Evolutionary conservation across 2,113 vertebrate species (phyloP), one percentile per base, ranked within the genome.

Genomic region (Phylloscopus whistleri): DNA sequence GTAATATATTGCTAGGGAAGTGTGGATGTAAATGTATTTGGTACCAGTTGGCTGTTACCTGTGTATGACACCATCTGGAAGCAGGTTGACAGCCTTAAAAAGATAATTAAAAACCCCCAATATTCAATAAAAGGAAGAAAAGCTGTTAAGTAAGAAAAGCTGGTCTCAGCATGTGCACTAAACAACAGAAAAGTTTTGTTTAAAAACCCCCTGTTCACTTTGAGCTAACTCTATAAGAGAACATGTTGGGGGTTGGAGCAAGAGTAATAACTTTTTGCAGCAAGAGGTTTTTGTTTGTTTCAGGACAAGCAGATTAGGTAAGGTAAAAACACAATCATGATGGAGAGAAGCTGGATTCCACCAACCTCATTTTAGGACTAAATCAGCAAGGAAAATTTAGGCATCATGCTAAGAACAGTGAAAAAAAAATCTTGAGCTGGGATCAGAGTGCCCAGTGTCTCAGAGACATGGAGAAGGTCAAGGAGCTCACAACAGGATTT

Each of bases 21-120:
- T 20, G 28, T 24, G 60, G 24, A 51, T 87, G 16, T 39, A 53
- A 78, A 59, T 51, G 9, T 58, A 43, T 49, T 87, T 94, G 63
- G 16, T 84, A 91, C 49, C 28, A 75, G 24, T 11, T 73, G 56
- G 51, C 30, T 91, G 41, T 74, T 73, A 79, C 58, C 78, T 26
- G 7, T 48, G 33, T 58, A 41, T 39, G 39, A 49, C 63, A 82
- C 46, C 79, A 94, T 62, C 93, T 94, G 89, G 78, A 82, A 93
- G 39, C 15, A 84, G 21, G 9, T 1, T 90, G 49, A 46, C 41
- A 68, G 63, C 31, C 69, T 79, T 37, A 56, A 78, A 70, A 80
- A 70, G 59, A 63, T 8, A 28, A 30, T 35, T 15, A 11, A 8
- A 27, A 56, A 48, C 41, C 3, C 4, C 8, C 22, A 52, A 31